phyloP scores from a whole-genome alignment of 2,888 invertebrate species.

The Trachelus tabidus region DNA sequence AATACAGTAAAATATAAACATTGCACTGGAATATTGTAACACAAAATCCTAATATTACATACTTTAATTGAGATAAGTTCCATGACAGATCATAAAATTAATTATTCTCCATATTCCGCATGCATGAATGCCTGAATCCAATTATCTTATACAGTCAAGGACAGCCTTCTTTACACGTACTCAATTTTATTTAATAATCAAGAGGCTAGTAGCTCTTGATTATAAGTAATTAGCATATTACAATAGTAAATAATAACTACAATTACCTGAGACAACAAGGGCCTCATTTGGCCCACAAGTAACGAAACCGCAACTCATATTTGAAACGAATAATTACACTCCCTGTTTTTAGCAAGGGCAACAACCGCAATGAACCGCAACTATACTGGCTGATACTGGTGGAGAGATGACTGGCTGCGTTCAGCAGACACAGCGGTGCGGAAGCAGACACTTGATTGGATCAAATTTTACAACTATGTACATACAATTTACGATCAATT shows the following conservation, averaged over 20 bases:
- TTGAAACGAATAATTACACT: conserved; percentile 16
- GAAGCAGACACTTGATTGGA: too few relatives aligned
- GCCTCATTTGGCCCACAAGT: conserved; percentile 97
- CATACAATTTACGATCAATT: too few relatives aligned
- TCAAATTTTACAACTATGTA: too few relatives aligned
- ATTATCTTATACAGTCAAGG: not conserved
- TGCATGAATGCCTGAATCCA: not conserved
- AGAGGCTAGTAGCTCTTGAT: not conserved
- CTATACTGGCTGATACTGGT: not conserved
- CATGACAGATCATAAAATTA: not conserved
- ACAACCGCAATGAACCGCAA: too few relatives aligned
- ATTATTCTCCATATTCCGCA: not conserved
- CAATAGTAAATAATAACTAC: not conserved
- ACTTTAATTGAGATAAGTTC: not conserved
- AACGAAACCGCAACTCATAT: conserved; percentile 88
- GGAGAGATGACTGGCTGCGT: not conserved
- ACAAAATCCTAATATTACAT: not conserved
- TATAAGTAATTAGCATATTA: not conserved
- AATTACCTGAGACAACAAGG: conserved; percentile 89
- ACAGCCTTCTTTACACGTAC: not conserved
- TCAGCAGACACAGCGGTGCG: too few relatives aligned
- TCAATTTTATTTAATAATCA: not conserved
- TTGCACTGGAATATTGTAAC: not conserved
- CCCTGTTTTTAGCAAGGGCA: not conserved
- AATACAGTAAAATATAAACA: not conserved